phyloP scores from a whole-genome alignment of 2,888 invertebrate species.

The Drosophila emarginata region DNA sequence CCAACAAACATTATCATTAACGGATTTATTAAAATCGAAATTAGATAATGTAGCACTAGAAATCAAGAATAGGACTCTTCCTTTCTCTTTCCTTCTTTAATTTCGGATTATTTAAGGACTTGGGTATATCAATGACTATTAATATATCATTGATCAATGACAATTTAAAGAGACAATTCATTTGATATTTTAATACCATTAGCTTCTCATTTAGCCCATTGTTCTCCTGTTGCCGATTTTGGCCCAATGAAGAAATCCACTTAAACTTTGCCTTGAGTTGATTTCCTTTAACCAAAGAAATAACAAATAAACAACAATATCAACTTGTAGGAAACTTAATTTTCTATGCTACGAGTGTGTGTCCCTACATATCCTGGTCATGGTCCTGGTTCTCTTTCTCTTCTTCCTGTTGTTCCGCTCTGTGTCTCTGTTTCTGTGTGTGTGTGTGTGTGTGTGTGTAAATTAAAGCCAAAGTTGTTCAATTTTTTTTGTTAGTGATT shows the following conservation, averaged over 20 bases:
- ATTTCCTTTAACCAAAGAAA: constrained; percentile 44
- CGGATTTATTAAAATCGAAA: too few species aligned
- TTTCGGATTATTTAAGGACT: too few species aligned
- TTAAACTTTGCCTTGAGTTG: constrained; percentile 53
- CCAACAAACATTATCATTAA: too few species aligned
- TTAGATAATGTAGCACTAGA: too few species aligned
- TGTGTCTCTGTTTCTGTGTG: neutral
- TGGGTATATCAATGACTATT: too few species aligned
- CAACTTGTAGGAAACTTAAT: constrained; percentile 55
- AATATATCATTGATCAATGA: neutral
- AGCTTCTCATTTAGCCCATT: constrained; percentile 5
- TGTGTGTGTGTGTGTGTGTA: constrained; percentile 39
- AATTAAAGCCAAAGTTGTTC: constrained; percentile 43
- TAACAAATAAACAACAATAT: constrained; percentile 8
- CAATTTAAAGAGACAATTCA: neutral
- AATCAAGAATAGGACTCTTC: too few species aligned
- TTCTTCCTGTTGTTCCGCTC: too few species aligned
- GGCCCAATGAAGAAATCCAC: constrained; percentile 18
- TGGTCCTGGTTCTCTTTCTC: constrained; percentile 7
- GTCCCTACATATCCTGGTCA: constrained; percentile 3
- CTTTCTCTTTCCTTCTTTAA: too few species aligned
- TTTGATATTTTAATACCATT: neutral
- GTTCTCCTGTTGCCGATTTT: constrained; percentile 3
- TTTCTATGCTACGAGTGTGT: constrained; percentile 30
- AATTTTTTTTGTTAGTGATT: neutral